A percentile compares a stretch with the other conserved stretches of the same genome.
Conservation (phyloP, 2,888 invertebrate species). For the Mythimna lalbum region DNA sequence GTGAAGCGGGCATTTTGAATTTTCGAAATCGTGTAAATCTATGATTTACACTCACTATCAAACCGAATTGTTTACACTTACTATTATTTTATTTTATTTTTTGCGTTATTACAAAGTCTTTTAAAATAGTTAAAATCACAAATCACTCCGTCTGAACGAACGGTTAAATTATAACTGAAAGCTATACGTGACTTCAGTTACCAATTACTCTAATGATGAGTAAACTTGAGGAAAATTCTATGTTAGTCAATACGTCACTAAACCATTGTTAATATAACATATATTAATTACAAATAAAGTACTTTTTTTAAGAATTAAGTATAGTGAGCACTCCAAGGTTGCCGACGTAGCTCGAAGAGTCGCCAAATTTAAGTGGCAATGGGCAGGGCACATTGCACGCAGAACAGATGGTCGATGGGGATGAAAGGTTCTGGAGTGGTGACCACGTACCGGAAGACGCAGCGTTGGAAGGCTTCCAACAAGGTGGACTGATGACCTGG, state of each 20-base stretch:
- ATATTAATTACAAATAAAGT: conserved; percentile 25
- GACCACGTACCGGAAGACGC: too few relatives aligned
- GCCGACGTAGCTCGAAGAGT: too few relatives aligned
- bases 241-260: conserved; percentile 34
- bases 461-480: too few relatives aligned
- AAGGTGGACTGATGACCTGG: too few relatives aligned
- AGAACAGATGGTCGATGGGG: too few relatives aligned
- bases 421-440: too few relatives aligned
- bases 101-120: background rate
- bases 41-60: background rate
- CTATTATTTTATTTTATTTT: background rate
- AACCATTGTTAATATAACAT: conserved; percentile 25
- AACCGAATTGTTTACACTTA: background rate
- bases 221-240: conserved; percentile 54
- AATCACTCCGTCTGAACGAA: conserved; percentile 7
- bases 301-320: conserved; percentile 25
- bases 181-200: conserved; percentile 34
- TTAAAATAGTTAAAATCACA: conserved; percentile 12
- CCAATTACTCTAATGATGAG: conserved; percentile 27
- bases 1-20: conserved; percentile 59
- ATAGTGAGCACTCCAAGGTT: background rate
- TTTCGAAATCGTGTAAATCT: background rate
- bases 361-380: too few relatives aligned
- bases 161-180: conserved; percentile 37
- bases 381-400: too few relatives aligned